Conservation (phyloP, 2,113 vertebrate species). For the Myodes glareolus region DNA sequence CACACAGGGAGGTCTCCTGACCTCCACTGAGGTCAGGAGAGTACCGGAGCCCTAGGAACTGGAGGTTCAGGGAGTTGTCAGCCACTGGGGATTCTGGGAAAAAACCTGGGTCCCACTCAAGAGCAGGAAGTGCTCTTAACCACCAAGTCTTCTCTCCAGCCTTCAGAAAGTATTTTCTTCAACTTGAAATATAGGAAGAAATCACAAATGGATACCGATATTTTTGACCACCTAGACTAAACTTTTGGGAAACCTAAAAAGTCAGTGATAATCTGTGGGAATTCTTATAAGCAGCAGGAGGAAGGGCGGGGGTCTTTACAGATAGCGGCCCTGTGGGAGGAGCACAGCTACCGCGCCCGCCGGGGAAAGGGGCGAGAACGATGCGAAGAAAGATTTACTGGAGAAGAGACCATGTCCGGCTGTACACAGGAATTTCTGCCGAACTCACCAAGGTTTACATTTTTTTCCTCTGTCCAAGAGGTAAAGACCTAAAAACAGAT, state of each 20-base stretch:
- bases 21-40: background rate
- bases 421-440: background rate
- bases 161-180: background rate
- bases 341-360: background rate
- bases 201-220: background rate
- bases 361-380: background rate
- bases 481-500: background rate
- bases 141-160: background rate
- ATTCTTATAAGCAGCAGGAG: background rate
- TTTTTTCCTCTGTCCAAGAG: background rate
- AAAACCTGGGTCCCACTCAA: background rate
- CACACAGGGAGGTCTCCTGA: background rate
- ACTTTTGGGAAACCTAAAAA: background rate
- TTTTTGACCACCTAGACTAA: background rate
- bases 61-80: background rate
- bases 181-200: background rate
- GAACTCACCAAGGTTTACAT: constrained; percentile 20
- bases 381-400: background rate
- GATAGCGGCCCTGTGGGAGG: background rate
- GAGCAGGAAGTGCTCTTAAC: background rate
- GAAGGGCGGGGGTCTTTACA: background rate
- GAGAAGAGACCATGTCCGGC: constrained; percentile 7
- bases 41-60: fast-evolving
- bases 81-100: background rate
- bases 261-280: constrained; percentile 20